Evolutionary conservation across 2,888 invertebrate genomes (phyloP), one percentile per base, ranked within the genome.

Genomic region (Epirrhoe tristata): DNA sequence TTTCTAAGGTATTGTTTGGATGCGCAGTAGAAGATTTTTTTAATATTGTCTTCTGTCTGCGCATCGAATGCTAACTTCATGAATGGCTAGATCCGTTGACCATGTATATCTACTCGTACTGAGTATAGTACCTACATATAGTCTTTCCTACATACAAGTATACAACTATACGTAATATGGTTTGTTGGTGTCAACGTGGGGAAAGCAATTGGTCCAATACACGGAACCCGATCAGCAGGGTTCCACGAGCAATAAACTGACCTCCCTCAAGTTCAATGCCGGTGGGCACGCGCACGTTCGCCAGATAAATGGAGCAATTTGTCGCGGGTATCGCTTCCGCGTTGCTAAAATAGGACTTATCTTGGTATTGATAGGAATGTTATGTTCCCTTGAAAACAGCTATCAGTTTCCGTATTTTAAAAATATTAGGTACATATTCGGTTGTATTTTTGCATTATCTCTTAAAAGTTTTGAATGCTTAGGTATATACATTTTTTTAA

Each of bases 261-360:
- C 74, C 74, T 74, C 65, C 56, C 69, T 69, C 73, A 74, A 74
- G 74, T 73, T 74, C 74, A 74, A 69, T 73, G 73, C 59, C 69
- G 31, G 58, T 70, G 69, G 54, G 71, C 71, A 48, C 39, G 69
- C 69, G 72, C 63, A 61, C 50, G 14, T 43, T 52, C 53, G 12
- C 14, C 6, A 17, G 56, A 60, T 66, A 60, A 67, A 16, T 61
- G 56, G 3, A 16, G 46, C 61, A 68, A 65, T 64, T 65, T 56
- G 59, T 55, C 63, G 58, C 54, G 50, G 53, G 6, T 43, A 24
- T n/a, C 48, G 61, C 24, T 62, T 62, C 61, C 61, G 61, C 43
- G 54, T 61, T 46, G 54, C 60, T 5, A 61, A 61, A 54, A 54
- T n/a, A 60, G 32, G 17, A 14, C 46, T 32, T 14, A 32, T 16